These are phyloP conservation scores for Carpatolechia fugitivella DNA, from an alignment of 2,888 invertebrate genomes.

Conservation along the genomic window DNA sequence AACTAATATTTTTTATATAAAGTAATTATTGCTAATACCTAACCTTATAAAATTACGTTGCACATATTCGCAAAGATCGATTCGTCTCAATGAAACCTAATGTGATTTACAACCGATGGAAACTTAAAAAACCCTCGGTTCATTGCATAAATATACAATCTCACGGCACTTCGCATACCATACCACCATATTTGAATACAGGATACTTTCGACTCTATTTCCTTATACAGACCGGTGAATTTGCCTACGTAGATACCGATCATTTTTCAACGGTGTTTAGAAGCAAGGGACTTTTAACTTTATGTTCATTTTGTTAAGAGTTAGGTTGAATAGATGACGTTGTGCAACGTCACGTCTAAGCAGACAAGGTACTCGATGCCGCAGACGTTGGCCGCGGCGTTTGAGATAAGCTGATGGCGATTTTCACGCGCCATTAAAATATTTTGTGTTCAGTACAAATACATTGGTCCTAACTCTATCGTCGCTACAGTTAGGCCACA, in stretches of 20 bases:
- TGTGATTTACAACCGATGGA: conserved; percentile 9
- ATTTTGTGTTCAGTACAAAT: too few relatives aligned
- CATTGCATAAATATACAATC: conserved; percentile 19
- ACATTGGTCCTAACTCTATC: too few relatives aligned
- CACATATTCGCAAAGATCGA: conserved; percentile 1
- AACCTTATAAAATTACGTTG: background rate
- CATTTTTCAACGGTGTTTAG: conserved; percentile 9
- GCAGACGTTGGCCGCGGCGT: conserved; percentile 35
- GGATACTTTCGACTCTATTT: conserved; percentile 7
- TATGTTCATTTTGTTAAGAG: conserved; percentile 10
- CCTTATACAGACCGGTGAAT: conserved; percentile 14
- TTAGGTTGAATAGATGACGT: conserved; percentile 36
- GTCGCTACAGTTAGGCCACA: too few relatives aligned
- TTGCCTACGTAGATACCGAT: conserved; percentile 15
- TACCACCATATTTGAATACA: conserved; percentile 13
- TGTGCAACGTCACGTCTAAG: conserved; percentile 58
- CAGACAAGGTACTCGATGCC: conserved; percentile 46
- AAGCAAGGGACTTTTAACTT: conserved; percentile 26
- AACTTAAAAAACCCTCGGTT: conserved; percentile 8
- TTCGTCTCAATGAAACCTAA: background rate
- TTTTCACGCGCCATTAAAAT: background rate
- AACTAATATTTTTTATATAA: too few relatives aligned
- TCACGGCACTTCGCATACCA: conserved; percentile 27
- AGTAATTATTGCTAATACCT: too few relatives aligned
- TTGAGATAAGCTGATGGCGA: conserved; percentile 31